Base-by-base conservation (phyloP, 2,113 vertebrate species). In the Porphyrio hochstetteri region DNA sequence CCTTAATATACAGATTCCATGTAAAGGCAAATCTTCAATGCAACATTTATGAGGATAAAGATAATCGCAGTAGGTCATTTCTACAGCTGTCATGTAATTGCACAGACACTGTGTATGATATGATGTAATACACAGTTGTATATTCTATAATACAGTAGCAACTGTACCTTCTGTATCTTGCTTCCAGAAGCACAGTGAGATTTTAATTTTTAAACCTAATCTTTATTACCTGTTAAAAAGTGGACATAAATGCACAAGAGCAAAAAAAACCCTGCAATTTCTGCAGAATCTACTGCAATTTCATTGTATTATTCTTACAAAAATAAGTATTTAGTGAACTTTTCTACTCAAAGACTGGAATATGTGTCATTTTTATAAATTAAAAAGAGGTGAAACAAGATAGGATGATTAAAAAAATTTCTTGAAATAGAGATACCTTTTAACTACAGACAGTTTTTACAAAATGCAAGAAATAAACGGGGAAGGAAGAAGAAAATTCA, bases 381-480 rank as follows among this genome's bases (percentile, higher is more conserved):
- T 35, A 46, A 60, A 60, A 72, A 63, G 10, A 25, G 3, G 1
- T 17, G 40, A 93, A 71, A 50, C 1, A 40, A 81, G 11, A 48
- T 17, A 28, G 0, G 2, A 48, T n/a, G 2, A n/a, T 55, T 36
- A 4, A 2, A 42, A 71, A 28, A 5, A 24, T 24, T 7, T 55
- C 1, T 69, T 87, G 38, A 72, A 64, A 46, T 36, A 61, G 2
- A n/a, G 48, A 35, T 3, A n/a, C 1, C 2, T 87, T 83, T 69
- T 69, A 40, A 36, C 23, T 50, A 64, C 2, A 55, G 38, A 38
- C 7, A 59, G 2, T 68, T 86, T 89, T 48, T 46, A 40, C 7
- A 76, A 28, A 63, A 52, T 1, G n/a, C 55, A 60, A 55, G 0
- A 72, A 64, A 12, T 25, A 84, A 69, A 81, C 53, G 1, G 35